Evolutionary conservation across 1,140 invertebrate genomes (phyloP), one percentile per base, ranked within the genome.

Genomic region (Drosophila mauritiana): DNA sequence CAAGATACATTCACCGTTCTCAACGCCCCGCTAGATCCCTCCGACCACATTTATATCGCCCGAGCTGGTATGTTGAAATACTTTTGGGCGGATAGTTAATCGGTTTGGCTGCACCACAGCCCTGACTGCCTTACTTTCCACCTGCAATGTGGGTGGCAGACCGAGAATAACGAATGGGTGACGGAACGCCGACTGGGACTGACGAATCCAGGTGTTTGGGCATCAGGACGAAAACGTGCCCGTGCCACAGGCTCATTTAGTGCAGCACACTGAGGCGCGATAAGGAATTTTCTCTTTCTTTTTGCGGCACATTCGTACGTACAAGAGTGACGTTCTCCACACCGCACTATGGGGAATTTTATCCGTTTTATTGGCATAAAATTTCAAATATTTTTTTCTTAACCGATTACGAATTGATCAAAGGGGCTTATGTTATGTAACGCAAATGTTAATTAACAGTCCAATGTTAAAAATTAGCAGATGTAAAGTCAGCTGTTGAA

Each of bases 221-320:
- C 53, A 27, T 34, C 74, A 81, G 73, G 65, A 80, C 65, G 57
- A 56, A 65, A 75, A 81, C 82, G 83, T 88, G 82, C 75, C 82
- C 78, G 83, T 82, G 78, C 83, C 78, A 76, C 82, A 86, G 70
- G 82, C 78, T 78, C 82, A 86, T 83, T 86, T 86, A 88, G 86
- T 86, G 82, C 82, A 78, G 59, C 83, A 78, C 82, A 68, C 83
- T 82, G 70, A 86, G 82, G 82, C 82, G 83, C 78, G 84, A 88
- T 88, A 88, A 88, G 84, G 84, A 89, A 88, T 88, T 88, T 89
- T 62, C 78, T 89, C 79, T 88, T 88, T 88, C 83, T 88, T 79
- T 88, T 72, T 39, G 65, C 48, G 40, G 48, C 63, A 40, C 52
- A 40, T 40, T 53, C 39, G 51, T 43, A 58, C 54, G 61, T 52